Evolutionary conservation across 2,888 invertebrate species (phyloP).

Genomic region (Coenonympha arcania): DNA sequence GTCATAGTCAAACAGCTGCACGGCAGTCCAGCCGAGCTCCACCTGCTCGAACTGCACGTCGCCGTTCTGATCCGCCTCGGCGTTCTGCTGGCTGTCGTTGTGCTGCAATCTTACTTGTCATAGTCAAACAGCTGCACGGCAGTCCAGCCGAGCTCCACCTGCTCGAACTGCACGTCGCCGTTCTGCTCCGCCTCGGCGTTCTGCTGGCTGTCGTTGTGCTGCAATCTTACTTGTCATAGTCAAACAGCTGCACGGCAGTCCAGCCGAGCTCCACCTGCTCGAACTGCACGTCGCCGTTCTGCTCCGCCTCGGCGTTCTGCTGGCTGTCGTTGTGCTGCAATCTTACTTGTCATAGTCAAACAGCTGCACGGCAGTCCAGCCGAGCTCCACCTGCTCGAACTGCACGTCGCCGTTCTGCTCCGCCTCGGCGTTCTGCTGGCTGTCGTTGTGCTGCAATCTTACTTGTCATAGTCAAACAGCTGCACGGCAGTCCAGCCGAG

Average conservation of each 20-base stretch:
- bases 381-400: constrained; percentile 85
- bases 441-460: constrained; percentile 61
- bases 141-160: constrained; percentile 93
- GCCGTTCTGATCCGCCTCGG: constrained; percentile 55
- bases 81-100: constrained; percentile 33
- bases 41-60: constrained; percentile 79
- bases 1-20: constrained; percentile 92
- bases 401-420: constrained; percentile 71
- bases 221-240: constrained; percentile 82
- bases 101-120: constrained; percentile 77
- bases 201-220: constrained; percentile 32
- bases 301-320: constrained; percentile 56
- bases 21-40: constrained; percentile 93
- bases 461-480: constrained; percentile 92
- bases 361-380: constrained; percentile 93
- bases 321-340: constrained; percentile 67
- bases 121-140: constrained; percentile 93
- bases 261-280: constrained; percentile 91
- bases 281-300: constrained; percentile 72
- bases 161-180: constrained; percentile 76
- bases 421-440: constrained; percentile 59
- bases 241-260: constrained; percentile 92
- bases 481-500: constrained; percentile 95
- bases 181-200: constrained; percentile 49
- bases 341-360: constrained; percentile 89